Base-by-base conservation (phyloP, 2,888 invertebrate species). In the Plebejus argus region DNA sequence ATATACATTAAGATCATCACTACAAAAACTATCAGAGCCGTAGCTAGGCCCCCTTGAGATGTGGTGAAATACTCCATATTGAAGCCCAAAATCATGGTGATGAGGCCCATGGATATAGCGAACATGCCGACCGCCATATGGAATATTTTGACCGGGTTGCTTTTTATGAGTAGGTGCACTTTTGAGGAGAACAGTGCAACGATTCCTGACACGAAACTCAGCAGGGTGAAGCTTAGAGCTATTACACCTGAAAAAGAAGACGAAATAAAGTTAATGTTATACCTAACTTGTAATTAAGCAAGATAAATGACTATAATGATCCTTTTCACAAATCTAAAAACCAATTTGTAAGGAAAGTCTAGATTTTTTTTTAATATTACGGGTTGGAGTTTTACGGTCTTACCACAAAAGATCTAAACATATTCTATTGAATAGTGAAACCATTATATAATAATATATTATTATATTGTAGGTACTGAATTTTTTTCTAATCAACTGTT, bases 111-210 rank as follows among this genome's bases (percentile, higher is more conserved):
- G 12, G 88, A 85, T 56, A 95, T 85, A 2, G 95, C 93, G 74
- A 90, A 86, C 15, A 94, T 86, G 12, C 95, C 95, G 2, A 95
- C 87, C n/a, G 93, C 87, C 78, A 95, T 88, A 84, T 95, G 95
- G 15, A 93, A 79, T 12, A 95, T 92, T 82, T 95, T 95, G 28
- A 92, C 82, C 1, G 93, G 89, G 23, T 94, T 92, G 56, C 93
- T 94, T 78, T 90, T 91, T 79, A 95, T 84, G 82, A 89, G 84
- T 70, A 94, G 84, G 0, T 94, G 91, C 3, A 95, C 90, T 83
- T 93, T 93, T 18, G 91, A 85, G 0, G 95, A 95, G 85, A 94
- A 95, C 33, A 95, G 86, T 0, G 95, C 92, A 10, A 94, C 83
- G 78, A 95, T 86, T 5, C 95, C 95, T 1, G 92, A 90, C 58